Evolutionary conservation across 2,113 vertebrate genomes (phyloP).

Genomic region (Zapornia atra): DNA sequence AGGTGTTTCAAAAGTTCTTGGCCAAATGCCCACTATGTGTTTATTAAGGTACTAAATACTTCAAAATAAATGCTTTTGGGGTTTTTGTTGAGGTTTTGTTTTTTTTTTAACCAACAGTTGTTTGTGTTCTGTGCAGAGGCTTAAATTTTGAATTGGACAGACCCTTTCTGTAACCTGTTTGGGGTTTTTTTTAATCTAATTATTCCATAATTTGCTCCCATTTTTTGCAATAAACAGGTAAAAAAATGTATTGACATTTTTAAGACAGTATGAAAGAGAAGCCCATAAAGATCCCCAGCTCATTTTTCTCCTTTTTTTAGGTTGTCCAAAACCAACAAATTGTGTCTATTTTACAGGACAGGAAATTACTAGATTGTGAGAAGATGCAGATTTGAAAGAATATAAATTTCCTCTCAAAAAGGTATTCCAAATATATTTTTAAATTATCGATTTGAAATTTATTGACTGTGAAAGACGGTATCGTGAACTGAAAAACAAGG

Average conservation of each 20-base stretch:
- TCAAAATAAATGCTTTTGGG: neutral
- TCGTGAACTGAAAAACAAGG: neutral
- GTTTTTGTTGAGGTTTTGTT: neutral
- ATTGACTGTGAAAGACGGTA: neutral
- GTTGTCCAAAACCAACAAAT: neutral
- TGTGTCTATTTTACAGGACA: neutral
- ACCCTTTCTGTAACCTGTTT: neutral
- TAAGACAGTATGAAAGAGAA: neutral
- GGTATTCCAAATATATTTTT: neutral
- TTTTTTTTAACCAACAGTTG: neutral
- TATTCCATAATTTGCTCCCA: neutral
- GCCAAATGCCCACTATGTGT: conserved; percentile 5
- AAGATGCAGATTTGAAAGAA: neutral
- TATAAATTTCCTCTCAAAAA: neutral
- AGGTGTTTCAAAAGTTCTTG: conserved; percentile 37
- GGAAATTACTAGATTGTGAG: neutral
- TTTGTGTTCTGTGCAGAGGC: neutral
- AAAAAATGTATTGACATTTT: neutral
- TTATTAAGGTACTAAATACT: neutral
- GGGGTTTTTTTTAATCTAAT: neutral
- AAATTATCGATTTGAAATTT: neutral
- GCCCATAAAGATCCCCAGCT: neutral
- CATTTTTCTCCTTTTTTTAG: neutral
- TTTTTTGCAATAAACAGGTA: neutral
- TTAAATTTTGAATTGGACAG: neutral